These are phyloP conservation scores for Panagrolaimus sp. DNA, from an alignment of 1,140 invertebrate species.

Conservation along the genomic window DNA sequence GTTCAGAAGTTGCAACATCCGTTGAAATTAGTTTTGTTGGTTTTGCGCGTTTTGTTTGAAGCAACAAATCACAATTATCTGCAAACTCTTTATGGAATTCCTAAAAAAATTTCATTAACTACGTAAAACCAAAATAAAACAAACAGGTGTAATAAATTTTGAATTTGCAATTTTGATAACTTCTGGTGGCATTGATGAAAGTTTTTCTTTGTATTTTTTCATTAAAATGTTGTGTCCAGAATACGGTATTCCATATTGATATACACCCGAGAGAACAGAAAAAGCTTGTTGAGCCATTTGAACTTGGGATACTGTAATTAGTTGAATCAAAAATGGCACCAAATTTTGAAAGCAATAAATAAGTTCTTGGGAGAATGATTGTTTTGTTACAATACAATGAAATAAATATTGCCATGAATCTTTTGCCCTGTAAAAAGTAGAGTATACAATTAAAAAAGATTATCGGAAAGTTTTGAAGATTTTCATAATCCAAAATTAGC, in stretches of 20 bases:
- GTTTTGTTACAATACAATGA: too few species aligned
- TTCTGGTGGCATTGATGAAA: neutral
- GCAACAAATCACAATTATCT: neutral
- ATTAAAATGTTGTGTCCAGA: neutral
- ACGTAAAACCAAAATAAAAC: neutral
- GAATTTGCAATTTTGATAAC: neutral
- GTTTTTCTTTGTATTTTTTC: neutral
- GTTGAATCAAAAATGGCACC: neutral
- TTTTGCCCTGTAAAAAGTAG: too few species aligned
- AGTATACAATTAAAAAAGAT: too few species aligned
- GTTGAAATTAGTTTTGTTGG: neutral
- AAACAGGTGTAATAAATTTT: neutral
- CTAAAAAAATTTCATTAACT: neutral
- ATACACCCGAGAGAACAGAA: neutral
- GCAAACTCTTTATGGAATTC: constrained; percentile 1
- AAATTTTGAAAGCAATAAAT: neutral
- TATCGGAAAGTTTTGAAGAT: too few species aligned
- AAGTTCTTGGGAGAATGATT: neutral
- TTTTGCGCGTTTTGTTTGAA: neutral
- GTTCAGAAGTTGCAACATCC: neutral
- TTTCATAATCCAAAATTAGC: too few species aligned
- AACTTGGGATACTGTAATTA: neutral
- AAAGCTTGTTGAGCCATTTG: neutral
- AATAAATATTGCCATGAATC: too few species aligned
- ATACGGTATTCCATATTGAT: neutral